Evolutionary conservation across 2,797 vertebrate species (phyloP), one percentile per base, ranked within the genome.

Genomic region (Sebastes matsubarae): DNA sequence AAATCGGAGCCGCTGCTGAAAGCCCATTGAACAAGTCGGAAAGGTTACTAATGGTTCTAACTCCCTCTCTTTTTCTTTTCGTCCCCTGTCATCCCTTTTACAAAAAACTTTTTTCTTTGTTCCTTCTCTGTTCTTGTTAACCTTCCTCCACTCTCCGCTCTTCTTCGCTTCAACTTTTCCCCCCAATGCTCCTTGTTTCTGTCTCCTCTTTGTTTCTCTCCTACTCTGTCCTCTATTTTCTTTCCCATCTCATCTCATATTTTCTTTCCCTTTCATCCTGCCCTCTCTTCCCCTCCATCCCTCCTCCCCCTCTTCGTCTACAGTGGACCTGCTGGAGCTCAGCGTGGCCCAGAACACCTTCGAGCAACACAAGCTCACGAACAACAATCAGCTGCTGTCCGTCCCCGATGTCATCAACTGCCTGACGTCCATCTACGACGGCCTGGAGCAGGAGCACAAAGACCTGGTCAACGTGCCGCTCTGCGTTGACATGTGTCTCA

Each of bases 401-500:
- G 97, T 99, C 32, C 97, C 98, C 1, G 98, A 99, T 46, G 93
- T 99, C 88, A 98, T 99, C 93, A 97, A 96, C 93, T 97, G 97
- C 87, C 95, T 99, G 94, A 98, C 97, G 6, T 97, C 97, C 27
- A 96, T 97, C 80, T 99, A 99, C 6, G 96, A 97, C 4, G 97
- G 97, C 32, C 96, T 99, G 82, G 97, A 99, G 86, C 97, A 99
- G 92, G 96, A 97, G 85, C 96, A 99, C 90, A 97, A 97, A 87
- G 97, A 99, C 85, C 94, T 99, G 93, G 98, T 98, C 88, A 99
- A 98, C 1, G 97, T 99, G 59, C 98, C 98, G 0, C 97, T 99
- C 84, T 98, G 97, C 24, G 96, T 98, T 1, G 98, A 99, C 92
- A 99, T 99, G 97, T 98, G 97, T 93, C 97, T 99, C 89, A 99